Evolutionary conservation across 2,113 vertebrate genomes (phyloP).

Genomic region (Hepsetus odoe): DNA sequence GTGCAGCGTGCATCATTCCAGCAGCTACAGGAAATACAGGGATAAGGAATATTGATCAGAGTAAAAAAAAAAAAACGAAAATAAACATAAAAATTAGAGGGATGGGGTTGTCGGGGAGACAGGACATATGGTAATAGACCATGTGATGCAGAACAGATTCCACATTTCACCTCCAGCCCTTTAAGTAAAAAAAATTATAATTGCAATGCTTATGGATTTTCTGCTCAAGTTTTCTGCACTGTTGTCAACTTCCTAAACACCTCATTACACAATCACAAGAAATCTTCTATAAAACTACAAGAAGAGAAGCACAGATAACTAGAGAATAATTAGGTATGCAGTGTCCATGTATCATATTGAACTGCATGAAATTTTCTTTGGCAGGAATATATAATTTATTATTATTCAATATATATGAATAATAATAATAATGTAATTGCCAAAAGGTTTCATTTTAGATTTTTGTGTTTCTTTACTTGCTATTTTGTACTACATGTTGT

Average conservation of each 20-base stretch:
- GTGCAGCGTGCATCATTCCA: not conserved
- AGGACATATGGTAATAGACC: not conserved
- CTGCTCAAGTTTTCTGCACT: too few relatives aligned
- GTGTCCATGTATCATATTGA: not conserved
- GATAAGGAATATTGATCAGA: not conserved
- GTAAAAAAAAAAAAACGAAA: not conserved
- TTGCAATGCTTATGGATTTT: not conserved
- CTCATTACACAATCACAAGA: not conserved
- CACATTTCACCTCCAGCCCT: not conserved
- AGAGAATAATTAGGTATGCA: not conserved
- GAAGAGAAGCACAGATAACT: not conserved
- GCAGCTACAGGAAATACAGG: not conserved
- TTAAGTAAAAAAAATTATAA: not conserved
- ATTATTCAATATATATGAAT: too few relatives aligned
- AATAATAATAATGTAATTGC: too few relatives aligned
- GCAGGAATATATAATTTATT: too few relatives aligned
- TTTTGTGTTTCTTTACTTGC: not conserved
- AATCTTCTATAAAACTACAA: too few relatives aligned
- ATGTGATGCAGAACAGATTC: constrained; percentile 25
- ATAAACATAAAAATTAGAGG: not conserved
- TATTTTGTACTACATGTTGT: too few relatives aligned
- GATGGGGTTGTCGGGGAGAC: not conserved
- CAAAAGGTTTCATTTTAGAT: not conserved
- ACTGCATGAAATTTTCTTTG: not conserved
- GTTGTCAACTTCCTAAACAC: not conserved